Percentiles rank a stretch among this genome's conserved stretches.
These are phyloP conservation scores for Chironex yamaguchii DNA, from an alignment of 30 jellyfish, hydroid and myxozoan genomes.

Conservation along the genomic window DNA sequence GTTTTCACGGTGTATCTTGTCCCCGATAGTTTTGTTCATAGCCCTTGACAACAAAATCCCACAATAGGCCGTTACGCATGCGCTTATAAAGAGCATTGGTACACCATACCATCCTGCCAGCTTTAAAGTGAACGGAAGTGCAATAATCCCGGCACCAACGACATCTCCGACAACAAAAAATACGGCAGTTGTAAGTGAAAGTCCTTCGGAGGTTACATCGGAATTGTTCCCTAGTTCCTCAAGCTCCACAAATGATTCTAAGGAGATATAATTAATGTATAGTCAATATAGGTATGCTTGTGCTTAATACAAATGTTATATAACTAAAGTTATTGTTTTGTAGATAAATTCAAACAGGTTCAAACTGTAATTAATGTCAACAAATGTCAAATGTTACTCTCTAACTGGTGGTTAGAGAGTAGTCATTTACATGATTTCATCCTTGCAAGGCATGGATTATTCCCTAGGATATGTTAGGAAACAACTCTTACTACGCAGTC, in stretches of 20 bases:
- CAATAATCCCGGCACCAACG: conserved; percentile 95
- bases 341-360: too few species aligned
- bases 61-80: conserved; percentile 74
- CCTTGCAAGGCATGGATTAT: too few species aligned
- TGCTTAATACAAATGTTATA: too few species aligned
- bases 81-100: conserved; percentile 75
- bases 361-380: too few species aligned
- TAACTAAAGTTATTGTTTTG: too few species aligned
- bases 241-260: background rate
- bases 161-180: conserved; percentile 94
- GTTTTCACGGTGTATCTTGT: conserved; percentile 16
- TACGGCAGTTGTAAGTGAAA: conserved; percentile 65
- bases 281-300: too few species aligned
- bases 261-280: background rate
- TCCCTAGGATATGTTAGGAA: too few species aligned
- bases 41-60: conserved; percentile 89
- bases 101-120: conserved; percentile 86
- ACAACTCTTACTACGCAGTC: too few species aligned
- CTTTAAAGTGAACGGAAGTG: conserved; percentile 87
- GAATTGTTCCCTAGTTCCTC: background rate
- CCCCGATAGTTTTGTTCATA: conserved; percentile 48
- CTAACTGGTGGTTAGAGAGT: too few species aligned
- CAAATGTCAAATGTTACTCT: too few species aligned
- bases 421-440: too few species aligned
- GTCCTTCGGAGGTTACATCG: conserved; percentile 37